Evolutionary conservation across 1,140 invertebrate species (phyloP).

Genomic region (Spodoptera litura): DNA sequence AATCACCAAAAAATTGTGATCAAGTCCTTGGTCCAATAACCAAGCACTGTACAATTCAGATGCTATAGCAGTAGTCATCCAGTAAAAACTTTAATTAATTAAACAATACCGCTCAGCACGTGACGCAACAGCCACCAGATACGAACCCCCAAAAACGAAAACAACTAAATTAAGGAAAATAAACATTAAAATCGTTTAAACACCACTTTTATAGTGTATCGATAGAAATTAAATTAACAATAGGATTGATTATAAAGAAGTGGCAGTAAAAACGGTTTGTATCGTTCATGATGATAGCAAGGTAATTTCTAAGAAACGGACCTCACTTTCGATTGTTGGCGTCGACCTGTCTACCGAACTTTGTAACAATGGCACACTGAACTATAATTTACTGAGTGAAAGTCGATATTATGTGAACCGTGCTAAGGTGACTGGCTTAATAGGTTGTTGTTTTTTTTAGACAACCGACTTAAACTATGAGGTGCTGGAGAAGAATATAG

Average conservation of each 20-base stretch:
- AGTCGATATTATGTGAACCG: constrained; percentile 25
- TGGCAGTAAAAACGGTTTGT: constrained; percentile 6
- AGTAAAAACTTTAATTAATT: too few species aligned
- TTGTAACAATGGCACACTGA: constrained; percentile 2
- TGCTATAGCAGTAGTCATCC: too few species aligned
- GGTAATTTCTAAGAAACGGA: constrained; percentile 49
- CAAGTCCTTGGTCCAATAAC: too few species aligned
- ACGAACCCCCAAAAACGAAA: not conserved
- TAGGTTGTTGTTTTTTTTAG: too few species aligned
- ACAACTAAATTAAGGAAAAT: not conserved
- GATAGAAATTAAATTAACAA: constrained; percentile 23
- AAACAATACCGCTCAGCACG: too few species aligned
- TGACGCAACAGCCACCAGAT: too few species aligned
- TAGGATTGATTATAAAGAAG: not conserved
- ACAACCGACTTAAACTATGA: too few species aligned
- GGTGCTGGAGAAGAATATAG: too few species aligned
- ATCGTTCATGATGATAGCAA: not conserved
- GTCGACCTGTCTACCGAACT: constrained; percentile 65
- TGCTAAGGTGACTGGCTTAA: not conserved
- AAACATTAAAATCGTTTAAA: not conserved
- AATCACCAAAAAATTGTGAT: too few species aligned
- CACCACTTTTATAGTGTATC: not conserved
- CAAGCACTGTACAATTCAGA: too few species aligned
- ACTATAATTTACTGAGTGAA: constrained; percentile 13
- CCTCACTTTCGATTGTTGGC: constrained; percentile 69